Conservation (phyloP, 2,797 vertebrate species). For the Pogoniulus pusillus region DNA sequence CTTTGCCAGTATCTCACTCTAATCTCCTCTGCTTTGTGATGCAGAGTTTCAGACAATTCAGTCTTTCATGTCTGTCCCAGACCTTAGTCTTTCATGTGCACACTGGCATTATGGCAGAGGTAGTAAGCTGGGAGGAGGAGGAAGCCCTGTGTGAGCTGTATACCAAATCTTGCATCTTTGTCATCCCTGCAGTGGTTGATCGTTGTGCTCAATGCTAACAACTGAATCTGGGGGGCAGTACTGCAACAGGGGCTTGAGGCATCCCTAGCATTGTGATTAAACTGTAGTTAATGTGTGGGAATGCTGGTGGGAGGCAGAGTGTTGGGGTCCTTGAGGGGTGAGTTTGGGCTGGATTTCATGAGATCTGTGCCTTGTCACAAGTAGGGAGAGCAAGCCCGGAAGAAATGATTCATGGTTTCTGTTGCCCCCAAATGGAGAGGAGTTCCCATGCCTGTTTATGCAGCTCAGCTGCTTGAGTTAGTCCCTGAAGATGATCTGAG, state of each 20-base stretch:
- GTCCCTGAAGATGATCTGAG: not conserved
- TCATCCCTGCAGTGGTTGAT: not conserved
- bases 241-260: not conserved
- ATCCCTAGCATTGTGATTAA: not conserved
- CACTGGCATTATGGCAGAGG: not conserved
- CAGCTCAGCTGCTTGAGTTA: not conserved
- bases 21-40: not conserved
- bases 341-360: not conserved
- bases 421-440: not conserved
- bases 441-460: not conserved
- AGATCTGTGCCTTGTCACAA: not conserved
- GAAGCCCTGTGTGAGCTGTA: not conserved
- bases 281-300: not conserved
- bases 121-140: not conserved
- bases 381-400: not conserved
- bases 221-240: not conserved
- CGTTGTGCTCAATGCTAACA: not conserved
- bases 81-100: not conserved
- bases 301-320: not conserved
- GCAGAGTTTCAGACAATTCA: not conserved
- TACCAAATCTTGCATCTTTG: not conserved
- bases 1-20: not conserved
- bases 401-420: not conserved
- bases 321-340: not conserved
- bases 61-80: not conserved